These are phyloP conservation scores for Teleiodes luculella DNA, from an alignment of 2,888 invertebrate genomes.

Conservation along the genomic window DNA sequence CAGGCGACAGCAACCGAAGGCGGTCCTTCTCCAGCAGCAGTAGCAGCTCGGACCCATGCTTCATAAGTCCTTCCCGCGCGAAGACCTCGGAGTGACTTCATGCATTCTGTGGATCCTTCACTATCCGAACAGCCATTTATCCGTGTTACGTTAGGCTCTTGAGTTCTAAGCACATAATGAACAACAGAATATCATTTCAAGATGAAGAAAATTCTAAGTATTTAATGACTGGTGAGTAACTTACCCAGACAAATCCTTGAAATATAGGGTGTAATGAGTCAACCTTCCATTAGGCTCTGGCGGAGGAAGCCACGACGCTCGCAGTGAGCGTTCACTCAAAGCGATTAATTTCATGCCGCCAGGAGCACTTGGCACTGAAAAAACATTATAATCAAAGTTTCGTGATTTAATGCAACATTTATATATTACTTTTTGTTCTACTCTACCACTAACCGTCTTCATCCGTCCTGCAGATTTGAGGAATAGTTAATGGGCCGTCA, in stretches of 20 bases:
- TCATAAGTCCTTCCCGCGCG: slow-evolving; percentile 87
- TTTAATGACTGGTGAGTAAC: slow-evolving; percentile 21
- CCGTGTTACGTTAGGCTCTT: slow-evolving; percentile 62
- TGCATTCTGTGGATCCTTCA: slow-evolving; percentile 63
- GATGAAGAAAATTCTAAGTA: no score
- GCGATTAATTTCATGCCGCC: slow-evolving; percentile 90
- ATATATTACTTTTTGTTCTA: background rate
- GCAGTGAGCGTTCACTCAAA: slow-evolving; percentile 87
- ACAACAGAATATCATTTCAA: background rate
- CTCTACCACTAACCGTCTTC: slow-evolving; percentile 83
- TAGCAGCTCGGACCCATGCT: slow-evolving; percentile 92
- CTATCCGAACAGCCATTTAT: slow-evolving; percentile 61
- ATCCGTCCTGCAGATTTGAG: slow-evolving; percentile 88
- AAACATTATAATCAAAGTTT: background rate
- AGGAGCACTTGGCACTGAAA: slow-evolving; percentile 89
- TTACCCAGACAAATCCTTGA: slow-evolving; percentile 83
- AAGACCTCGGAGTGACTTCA: slow-evolving; percentile 82
- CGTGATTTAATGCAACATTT: background rate
- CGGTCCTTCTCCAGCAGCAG: slow-evolving; percentile 84
- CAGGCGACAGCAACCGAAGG: slow-evolving; percentile 65
- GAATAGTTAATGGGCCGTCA: slow-evolving; percentile 87
- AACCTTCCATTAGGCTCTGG: slow-evolving; percentile 89
- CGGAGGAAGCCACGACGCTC: slow-evolving; percentile 92
- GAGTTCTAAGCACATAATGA: slow-evolving; percentile 40
- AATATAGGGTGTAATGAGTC: slow-evolving; percentile 88